Base-by-base conservation (phyloP, 2,797 vertebrate species). In the Sternotherus odoratus region DNA sequence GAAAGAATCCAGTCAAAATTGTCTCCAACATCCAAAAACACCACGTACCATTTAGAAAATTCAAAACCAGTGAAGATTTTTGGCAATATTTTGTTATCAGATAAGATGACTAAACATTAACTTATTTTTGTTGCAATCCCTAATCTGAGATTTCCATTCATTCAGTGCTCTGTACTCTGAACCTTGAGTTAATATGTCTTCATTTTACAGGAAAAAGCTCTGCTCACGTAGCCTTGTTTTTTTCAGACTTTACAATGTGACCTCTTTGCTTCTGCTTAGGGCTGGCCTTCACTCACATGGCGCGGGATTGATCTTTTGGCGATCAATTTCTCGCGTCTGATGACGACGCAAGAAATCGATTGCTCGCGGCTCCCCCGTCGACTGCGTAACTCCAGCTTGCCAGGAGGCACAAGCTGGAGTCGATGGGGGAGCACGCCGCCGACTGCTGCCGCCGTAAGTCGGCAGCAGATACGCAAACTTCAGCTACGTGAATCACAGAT, bases 101-200 rank as follows among this genome's bases (percentile, higher is more conserved):
- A 82, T 96, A 95, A 95, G 43, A 66, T 0, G 0, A 87, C 82
- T 97, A 97, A 98, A 97, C 33, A 96, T 97, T 95, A 97, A 97
- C 89, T 49, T 85, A 53, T 54, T 36, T 79, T 89, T 93, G 89
- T 85, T 93, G 89, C 79, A 92, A 84, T 94, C 51, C 30, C 48
- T 95, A 96, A 93, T 96, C 91, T 95, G 90, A 95, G 85, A 19
- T 93, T 94, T 94, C 94, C 91, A 82, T 97, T 96, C 92, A 87
- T 82, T 56, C 0, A 4, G n/a, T 83, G 49, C 56, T 94, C 23
- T 93, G 97, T 77, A 93, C 95, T 95, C 93, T 97, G 93, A 91
- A 93, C 91, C 57, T 92, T 3, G 2, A 88, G 93, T 95, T 96
- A 97, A 93, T 93, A 8, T 92, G 77, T 97, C 89, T 96, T 89